Conservation (phyloP, 37 sponge, comb jelly and placozoan genomes). For the Ephydatia muelleri region DNA sequence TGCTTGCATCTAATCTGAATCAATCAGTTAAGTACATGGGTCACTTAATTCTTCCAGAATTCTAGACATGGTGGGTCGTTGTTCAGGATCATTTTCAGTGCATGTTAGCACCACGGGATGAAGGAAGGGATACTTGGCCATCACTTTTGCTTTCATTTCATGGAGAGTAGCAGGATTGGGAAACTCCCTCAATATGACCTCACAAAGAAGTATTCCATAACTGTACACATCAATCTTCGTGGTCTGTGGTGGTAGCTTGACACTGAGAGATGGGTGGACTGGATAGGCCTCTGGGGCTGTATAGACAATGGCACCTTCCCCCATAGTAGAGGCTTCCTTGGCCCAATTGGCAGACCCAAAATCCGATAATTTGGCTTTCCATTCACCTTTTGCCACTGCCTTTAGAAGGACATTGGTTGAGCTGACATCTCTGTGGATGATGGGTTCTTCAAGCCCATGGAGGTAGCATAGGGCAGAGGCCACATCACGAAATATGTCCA, state of each 20-base stretch:
- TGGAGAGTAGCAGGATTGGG: slow-evolving; percentile 29
- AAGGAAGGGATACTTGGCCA: not conserved
- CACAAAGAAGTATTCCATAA: slow-evolving; percentile 71
- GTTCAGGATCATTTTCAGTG: not conserved
- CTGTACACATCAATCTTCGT: slow-evolving; percentile 82
- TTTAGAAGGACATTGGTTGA: slow-evolving; percentile 70
- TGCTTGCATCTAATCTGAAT: no score
- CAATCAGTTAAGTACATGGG: no score
- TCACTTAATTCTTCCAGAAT: no score
- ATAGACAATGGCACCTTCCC: slow-evolving; percentile 69
- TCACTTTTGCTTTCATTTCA: not conserved
- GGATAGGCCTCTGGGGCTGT: slow-evolving; percentile 67
- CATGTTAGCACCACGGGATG: slow-evolving; percentile 16
- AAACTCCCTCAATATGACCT: slow-evolving; percentile 28
- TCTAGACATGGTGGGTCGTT: slow-evolving; percentile 31
- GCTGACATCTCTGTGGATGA: slow-evolving; percentile 86
- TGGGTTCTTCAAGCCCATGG: slow-evolving; percentile 57
- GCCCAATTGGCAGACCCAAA: slow-evolving; percentile 81
- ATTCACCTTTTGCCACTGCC: slow-evolving; percentile 16
- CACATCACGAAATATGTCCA: slow-evolving; percentile 45
- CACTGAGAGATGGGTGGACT: no score
- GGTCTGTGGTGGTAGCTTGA: slow-evolving; percentile 21
- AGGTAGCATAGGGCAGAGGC: slow-evolving; percentile 76
- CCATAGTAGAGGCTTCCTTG: slow-evolving; percentile 21
- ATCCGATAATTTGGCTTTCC: slow-evolving; percentile 78